Base-by-base conservation (phyloP, 2,113 vertebrate species). In the Equus przewalskii region DNA sequence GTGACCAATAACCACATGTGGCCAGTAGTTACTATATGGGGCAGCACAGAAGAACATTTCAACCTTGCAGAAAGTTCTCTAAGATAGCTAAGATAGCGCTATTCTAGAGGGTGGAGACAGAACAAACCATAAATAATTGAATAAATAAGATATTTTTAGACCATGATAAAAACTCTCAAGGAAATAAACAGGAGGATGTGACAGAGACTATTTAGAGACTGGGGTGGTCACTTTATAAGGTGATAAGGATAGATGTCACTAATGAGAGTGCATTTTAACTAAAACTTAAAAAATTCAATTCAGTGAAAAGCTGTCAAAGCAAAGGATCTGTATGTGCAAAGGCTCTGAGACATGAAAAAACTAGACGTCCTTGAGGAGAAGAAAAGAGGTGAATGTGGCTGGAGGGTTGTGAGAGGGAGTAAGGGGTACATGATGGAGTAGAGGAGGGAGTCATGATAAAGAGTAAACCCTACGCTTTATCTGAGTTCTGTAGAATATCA, bases 261-360 rank as follows among this genome's bases (percentile, higher is more conserved):
- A 44, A 67, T 1, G 26, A 80, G 78, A 78, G 9, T 3, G 22
- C 30, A 49, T 75, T 75, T 94, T 78, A 56, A 82, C 1, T 44
- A 67, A 94, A 88, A 67, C 19, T 22, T 49, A 24, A 30, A 79
- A 30, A 62, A 30, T 93, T 72, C 70, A 54, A 41, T 18, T 62
- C 26, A 19, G n/a, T 28, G n/a, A 90, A 88, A 92, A 85, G 41
- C 44, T 72, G 76, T 78, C 87, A 81, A 89, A 84, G 44, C 64
- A 69, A 51, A 41, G 26, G 10, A 28, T 36, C 69, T 15, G 13
- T 94, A 81, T 5, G 4, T 49, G 41, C 65, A 70, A 51, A 96
- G 46, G 19, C 56, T 9, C 30, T 24, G 30, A 72, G 72, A 19
- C 13, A 8, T 7, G 26, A 36, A 95, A 89, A n/a, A 76, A 12